These are phyloP conservation scores for Megalops cyprinoides DNA, from an alignment of 2,797 vertebrate genomes.

Conservation along the genomic window DNA sequence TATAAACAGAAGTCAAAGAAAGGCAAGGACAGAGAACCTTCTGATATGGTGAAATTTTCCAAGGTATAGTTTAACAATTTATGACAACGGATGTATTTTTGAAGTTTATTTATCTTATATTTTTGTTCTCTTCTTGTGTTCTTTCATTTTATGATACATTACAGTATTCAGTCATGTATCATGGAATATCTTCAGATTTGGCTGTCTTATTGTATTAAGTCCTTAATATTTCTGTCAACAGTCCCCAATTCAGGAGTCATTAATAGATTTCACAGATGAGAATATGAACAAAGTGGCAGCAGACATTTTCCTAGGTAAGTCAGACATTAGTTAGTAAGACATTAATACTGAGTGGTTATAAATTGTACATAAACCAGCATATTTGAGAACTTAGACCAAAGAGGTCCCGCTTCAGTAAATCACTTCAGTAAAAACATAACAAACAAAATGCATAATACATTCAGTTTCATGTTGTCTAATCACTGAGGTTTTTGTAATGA, in stretches of 20 bases:
- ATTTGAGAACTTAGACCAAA: background rate
- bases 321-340: no score
- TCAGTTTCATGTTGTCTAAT: no score
- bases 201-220: background rate
- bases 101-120: no score
- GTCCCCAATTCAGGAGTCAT: slow-evolving; percentile 89
- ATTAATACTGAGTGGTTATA: no score
- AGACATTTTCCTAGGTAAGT: slow-evolving; percentile 89
- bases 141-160: no score
- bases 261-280: slow-evolving; percentile 89
- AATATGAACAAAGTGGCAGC: slow-evolving; percentile 85
- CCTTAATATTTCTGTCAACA: slow-evolving; percentile 57
- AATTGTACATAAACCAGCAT: slow-evolving; percentile 6
- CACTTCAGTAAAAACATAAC: background rate
- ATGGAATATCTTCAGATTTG: no score
- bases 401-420: background rate
- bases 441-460: no score
- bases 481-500: no score
- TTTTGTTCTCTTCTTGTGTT: no score
- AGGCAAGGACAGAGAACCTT: slow-evolving; percentile 72
- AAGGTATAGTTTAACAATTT: no score
- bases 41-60: slow-evolving; percentile 86
- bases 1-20: slow-evolving; percentile 78
- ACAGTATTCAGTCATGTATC: no score
- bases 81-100: no score